Evolutionary conservation across 2,888 invertebrate genomes (phyloP), one percentile per base, ranked within the genome.

Genomic region (Limenitis camilla): DNA sequence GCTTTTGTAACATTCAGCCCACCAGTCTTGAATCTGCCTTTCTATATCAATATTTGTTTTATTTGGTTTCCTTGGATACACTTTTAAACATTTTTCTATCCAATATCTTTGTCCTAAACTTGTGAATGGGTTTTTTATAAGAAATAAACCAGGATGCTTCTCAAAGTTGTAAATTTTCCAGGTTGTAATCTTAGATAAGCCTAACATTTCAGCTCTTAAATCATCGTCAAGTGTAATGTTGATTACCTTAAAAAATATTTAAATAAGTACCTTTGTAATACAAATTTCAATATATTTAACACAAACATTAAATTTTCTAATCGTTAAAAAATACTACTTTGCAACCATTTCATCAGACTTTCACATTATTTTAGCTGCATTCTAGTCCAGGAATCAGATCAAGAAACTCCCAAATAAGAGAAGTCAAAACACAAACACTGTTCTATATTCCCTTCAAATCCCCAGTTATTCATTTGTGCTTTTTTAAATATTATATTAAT

Each of bases 111-210:
- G 96, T 0, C 95, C 96, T 28, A 84, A 68, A 6, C 80, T 61
- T 30, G 92, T 93, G 72, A 97, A 98, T 10, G 97, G 96, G 80
- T 97, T 96, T 64, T 86, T 88, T 53, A 98, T 93, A 47, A 94
- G 90, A 61, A 95, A 78, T 45, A 97, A 88, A n/a, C 96, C 95
- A 55, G 92, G 91, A 59, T 91, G 89, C 35, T 86, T 72, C n/a
- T 66, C 63, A 28, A 94, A 81, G 58, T 88, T 82, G 69, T 86
- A 93, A 36, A 91, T 76, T 65, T 89, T 81, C 95, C 95, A 96
- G 35, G 88, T 71, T 29, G 60, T 61, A 2, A 61, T 42, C 35
- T 65, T 64, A 51, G 56, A 63, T 42, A 87, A 62, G 11, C 87
- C 86, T 52, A 86, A 59, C 50, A 64, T 49, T 45, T 63, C 56